Percentiles rank a stretch among this genome's conserved stretches.
Conservation (phyloP, 2,888 invertebrate genomes). For the Epsilonema sp. region DNA sequence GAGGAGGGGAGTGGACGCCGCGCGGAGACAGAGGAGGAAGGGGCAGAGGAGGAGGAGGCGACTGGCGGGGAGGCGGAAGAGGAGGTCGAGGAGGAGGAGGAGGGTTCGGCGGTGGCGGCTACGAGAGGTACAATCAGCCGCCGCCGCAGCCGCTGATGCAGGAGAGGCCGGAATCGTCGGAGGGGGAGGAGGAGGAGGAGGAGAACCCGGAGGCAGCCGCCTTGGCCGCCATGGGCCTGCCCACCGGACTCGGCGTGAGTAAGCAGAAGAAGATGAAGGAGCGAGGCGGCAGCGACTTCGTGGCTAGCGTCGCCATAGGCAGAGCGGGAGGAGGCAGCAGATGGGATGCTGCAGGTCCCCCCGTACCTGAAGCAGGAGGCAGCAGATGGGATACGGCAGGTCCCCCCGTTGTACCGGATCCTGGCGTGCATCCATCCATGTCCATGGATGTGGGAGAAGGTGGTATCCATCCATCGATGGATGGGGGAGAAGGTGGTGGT, state of each 20-base stretch:
- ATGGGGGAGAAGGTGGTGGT: too few species aligned
- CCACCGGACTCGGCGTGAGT: neutral
- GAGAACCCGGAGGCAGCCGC: neutral
- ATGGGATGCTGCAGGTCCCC: too few species aligned
- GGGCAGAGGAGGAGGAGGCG: neutral
- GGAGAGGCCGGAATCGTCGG: neutral
- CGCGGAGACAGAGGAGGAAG: neutral
- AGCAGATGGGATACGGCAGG: too few species aligned
- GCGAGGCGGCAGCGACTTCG: too few species aligned
- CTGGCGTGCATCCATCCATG: too few species aligned
- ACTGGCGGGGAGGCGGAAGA: neutral
- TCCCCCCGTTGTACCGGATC: too few species aligned
- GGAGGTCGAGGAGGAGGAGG: neutral
- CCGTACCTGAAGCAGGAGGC: too few species aligned
- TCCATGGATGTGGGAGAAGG: too few species aligned
- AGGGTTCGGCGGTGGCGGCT: neutral
- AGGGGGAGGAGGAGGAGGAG: neutral
- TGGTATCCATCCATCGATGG: too few species aligned
- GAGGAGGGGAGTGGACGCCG: neutral
- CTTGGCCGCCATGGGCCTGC: conserved; percentile 4
- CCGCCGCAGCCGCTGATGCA: neutral
- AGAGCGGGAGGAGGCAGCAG: too few species aligned
- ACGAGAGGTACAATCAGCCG: neutral
- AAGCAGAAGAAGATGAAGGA: too few species aligned
- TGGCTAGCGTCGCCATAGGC: too few species aligned